Base-by-base conservation (phyloP, 2,113 vertebrate genomes). In the Ammospiza nelsoni region DNA sequence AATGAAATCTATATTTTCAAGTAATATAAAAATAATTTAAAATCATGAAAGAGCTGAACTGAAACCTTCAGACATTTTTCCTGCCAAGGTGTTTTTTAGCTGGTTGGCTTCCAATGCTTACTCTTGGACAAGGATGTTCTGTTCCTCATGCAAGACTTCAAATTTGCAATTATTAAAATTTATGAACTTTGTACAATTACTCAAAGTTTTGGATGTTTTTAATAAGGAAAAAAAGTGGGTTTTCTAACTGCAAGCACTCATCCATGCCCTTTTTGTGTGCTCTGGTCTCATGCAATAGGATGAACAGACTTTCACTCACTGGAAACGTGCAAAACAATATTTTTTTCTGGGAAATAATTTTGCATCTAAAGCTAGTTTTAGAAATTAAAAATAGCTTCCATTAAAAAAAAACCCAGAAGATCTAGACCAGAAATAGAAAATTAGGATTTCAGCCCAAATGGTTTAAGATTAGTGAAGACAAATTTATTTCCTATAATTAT, bases 1-100 rank as follows among this genome's bases (percentile, higher is more conserved):
- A 90, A 92, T 86, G 9, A 69, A 55, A 96, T 76, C 37, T 77
- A 73, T 51, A 78, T 59, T 87, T 62, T 7, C 86, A 92, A 55
- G 55, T 31, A 89, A 83, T 52, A 54, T 66, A 74, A 14, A 96
- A 94, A 92, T 49, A 1, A 49, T 48, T 65, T 57, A 19, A 54
- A 91, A 69, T 33, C 11, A 18, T 37, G 15, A 22, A 68, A 52
- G 11, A 66, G 10, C 44, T 71, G 22, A 67, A 54, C 6, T 65
- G 67, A 92, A 92, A 65, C 35, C 9, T 49, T 43, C 74, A 74
- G 37, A 66, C 2, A 4, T 43, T 49, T 49, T 49, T 66, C 33
- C 31, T 66, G 51, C 17, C 66, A 74, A 48, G 37, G 6, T 61
- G n/a, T n/a, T 79, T 71, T 62, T 65, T 19, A 44, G 23, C 9